These are phyloP conservation scores for Melitaea cinxia DNA, from an alignment of 1,140 invertebrate genomes.

Conservation along the genomic window DNA sequence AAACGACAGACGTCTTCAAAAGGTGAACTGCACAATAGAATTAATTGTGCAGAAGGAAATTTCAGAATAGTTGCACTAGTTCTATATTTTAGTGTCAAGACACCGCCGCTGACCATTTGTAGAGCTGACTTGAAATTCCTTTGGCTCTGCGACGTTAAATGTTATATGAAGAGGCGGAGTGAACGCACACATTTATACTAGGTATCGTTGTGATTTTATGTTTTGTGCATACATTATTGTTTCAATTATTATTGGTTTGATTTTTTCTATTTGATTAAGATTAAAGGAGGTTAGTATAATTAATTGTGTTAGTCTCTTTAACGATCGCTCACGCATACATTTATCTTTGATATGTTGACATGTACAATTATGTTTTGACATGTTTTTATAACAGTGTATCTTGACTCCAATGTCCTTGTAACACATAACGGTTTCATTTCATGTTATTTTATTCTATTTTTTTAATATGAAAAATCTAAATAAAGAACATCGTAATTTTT, in stretches of 20 bases:
- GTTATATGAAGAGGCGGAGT: background rate
- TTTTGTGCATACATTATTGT: background rate
- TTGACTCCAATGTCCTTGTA: no score
- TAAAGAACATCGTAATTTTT: no score
- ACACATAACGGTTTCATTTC: no score
- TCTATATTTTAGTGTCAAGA: constrained; percentile 34
- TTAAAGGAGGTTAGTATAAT: background rate
- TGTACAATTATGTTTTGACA: no score
- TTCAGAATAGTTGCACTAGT: constrained; percentile 27
- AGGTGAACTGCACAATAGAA: constrained; percentile 16
- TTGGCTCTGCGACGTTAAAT: constrained; percentile 15
- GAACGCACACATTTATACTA: background rate
- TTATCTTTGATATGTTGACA: no score
- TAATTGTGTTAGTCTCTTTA: background rate
- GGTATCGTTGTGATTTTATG: constrained; percentile 5
- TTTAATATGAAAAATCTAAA: no score
- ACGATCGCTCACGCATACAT: no score
- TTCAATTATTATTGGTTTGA: background rate
- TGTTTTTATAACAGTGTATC: no score
- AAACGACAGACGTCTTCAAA: background rate
- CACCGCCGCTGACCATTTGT: constrained; percentile 31
- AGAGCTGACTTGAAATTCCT: constrained; percentile 25
- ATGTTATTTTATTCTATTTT: no score
- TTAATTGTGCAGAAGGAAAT: constrained; percentile 31
- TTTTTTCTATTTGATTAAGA: background rate